Base-by-base conservation (phyloP, 2,888 invertebrate species). In the Agapetus fuscipes region DNA sequence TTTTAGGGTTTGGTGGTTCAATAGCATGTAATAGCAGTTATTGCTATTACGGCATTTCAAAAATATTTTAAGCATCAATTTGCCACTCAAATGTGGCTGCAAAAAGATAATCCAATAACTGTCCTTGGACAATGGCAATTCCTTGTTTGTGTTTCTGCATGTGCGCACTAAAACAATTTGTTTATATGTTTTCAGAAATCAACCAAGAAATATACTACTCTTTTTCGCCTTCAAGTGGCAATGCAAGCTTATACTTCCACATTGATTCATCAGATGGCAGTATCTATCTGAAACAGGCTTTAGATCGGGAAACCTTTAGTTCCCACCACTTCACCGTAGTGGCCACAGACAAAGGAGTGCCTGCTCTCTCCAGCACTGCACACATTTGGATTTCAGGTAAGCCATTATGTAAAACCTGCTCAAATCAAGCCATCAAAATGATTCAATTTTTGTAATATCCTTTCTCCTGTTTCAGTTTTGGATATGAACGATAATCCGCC, bases 401-500 rank as follows among this genome's bases (percentile, higher is more conserved):
- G 59, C 41, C n/a, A n/a, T n/a, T n/a, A n/a, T n/a, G n/a, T n/a
- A n/a, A 11, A 12, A 14, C n/a, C n/a, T n/a, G n/a, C n/a, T n/a
- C n/a, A n/a, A n/a, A n/a, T n/a, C n/a, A n/a, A n/a, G 24, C 31
- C 10, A 28, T 30, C 16, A n/a, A 16, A 27, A 15, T 32, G 16
- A 24, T 27, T 27, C 25, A 10, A 10, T 34, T 15, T 9, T 15
- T n/a, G 9, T 15, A 20, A 38, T 26, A 26, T 33, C 24, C 20
- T 6, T 34, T 11, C 12, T 12, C 17, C 35, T 39, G 39, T 54
- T 57, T 5, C 60, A 76, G 88, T 94, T 44, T 67, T 81, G 48
- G 93, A 94, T 65, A 80, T 89, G 66, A 94, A 94, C 64, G 94
- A 95, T 66, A 88, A 86, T 58, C 76, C 87, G 33, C 94, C 94